Percentiles rank a stretch among this genome's conserved stretches.
phyloP scores from a whole-genome alignment of 2,797 vertebrate genomes.

The Todus mexicanus region DNA sequence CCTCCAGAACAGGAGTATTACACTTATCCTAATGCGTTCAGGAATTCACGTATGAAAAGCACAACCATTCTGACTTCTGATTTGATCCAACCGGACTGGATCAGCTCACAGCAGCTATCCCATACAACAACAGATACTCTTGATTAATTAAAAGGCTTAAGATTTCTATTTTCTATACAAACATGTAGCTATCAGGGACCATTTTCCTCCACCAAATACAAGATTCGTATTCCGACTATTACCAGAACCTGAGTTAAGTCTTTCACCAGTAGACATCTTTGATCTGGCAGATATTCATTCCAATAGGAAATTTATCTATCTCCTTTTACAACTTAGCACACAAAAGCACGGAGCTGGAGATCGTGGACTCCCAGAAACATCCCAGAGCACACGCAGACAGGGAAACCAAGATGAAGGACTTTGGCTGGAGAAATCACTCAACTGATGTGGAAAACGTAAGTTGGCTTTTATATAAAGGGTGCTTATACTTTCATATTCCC shows the following conservation, averaged over 20 bases:
- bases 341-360: neutral
- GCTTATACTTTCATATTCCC: constrained; percentile 55
- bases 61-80: neutral
- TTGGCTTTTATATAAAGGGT: constrained; percentile 65
- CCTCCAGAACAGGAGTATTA: neutral
- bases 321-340: constrained; percentile 54
- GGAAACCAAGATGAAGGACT: neutral
- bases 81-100: neutral
- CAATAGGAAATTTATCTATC: neutral
- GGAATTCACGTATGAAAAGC: neutral
- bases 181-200: neutral
- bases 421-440: neutral
- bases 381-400: neutral
- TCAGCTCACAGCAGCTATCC: neutral
- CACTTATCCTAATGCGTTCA: neutral
- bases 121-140: neutral
- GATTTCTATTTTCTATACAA: neutral
- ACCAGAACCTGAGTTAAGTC: neutral
- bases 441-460: constrained; percentile 50
- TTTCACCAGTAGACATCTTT: neutral
- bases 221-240: neutral
- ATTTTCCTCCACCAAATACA: neutral
- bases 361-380: neutral
- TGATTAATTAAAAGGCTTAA: neutral
- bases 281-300: neutral